Base-by-base conservation (phyloP, 2,888 invertebrate species). In the Lagria hirta region DNA sequence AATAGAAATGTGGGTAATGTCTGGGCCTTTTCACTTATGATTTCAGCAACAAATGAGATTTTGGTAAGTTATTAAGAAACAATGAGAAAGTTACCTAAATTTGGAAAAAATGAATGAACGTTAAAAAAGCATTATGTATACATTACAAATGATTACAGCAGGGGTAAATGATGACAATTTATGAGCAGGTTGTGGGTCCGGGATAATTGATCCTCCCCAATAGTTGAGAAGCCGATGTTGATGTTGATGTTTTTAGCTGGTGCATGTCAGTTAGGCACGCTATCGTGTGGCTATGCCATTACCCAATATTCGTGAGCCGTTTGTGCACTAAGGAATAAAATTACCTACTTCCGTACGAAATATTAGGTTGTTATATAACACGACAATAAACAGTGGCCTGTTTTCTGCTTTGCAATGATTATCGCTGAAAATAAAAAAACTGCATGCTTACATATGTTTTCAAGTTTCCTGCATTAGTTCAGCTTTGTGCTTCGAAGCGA, bases 321-420 rank as follows among this genome's bases (percentile, higher is more conserved):
- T 51, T 46, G 45, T 34, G 51, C 37, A 46, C 46, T 35, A 49
- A 51, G 51, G 49, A 51, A 46, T 51, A 49, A 51, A 51, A 51
- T 51, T 51, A 49, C 51, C 43, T 41, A 47, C 47, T 51, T 51
- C 49, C 51, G 46, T 28, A 37, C 49, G 47, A 44, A 51, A 51
- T 51, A 51, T 51, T 49, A 41, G 46, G 49, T 49, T 49, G 51
- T 51, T 51, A 51, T 43, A 46, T 43, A 47, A 47, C 51, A 49
- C 51, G 51, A 51, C 51, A 49, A 38, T 45, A 40, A 45, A 40
- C 38, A 34, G 21, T 45, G 46, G 15, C 29, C 26, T 36, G 33
- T 42, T 33, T 36, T 42, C 42, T 47, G 42, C 36, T 37, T 47
- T 37, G 5, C 42, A 29, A 42, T 46, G 22, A 45, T 35, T 46